These are phyloP conservation scores for Setipinna tenuifilis DNA, from an alignment of 2,797 vertebrate genomes.

Conservation along the genomic window DNA sequence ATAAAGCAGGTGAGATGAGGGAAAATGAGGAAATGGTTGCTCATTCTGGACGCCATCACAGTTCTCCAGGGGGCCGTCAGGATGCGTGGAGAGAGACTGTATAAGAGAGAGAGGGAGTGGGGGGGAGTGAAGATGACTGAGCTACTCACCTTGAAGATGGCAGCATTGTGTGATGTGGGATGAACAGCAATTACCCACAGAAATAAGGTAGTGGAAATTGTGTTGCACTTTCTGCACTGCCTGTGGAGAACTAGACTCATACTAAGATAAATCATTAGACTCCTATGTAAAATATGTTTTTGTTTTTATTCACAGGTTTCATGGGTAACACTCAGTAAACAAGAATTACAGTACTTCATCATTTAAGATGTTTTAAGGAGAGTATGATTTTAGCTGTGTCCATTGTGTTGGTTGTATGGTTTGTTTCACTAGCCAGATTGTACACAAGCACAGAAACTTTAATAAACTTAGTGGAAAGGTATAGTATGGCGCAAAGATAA, in stretches of 20 bases:
- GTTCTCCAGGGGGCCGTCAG: slow-evolving; percentile 45
- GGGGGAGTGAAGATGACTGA: slow-evolving; percentile 29
- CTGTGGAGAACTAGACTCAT: not conserved
- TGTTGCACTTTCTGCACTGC: not conserved
- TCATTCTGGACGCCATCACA: slow-evolving; percentile 42
- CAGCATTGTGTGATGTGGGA: slow-evolving; percentile 54
- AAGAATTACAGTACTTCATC: no score
- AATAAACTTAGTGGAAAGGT: no score
- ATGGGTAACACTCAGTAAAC: not conserved
- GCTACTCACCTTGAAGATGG: slow-evolving; percentile 63
- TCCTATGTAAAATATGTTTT: not conserved
- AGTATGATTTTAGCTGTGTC: no score
- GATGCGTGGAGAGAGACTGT: slow-evolving; percentile 5
- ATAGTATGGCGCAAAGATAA: no score
- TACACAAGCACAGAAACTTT: no score
- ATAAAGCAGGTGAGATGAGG: slow-evolving; percentile 42
- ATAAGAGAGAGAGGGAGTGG: not conserved
- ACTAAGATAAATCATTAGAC: not conserved
- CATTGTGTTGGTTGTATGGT: no score
- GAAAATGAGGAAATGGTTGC: slow-evolving; percentile 29
- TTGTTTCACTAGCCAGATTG: no score
- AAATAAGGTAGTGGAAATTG: slow-evolving; percentile 37
- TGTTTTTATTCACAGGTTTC: not conserved
- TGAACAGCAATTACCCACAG: slow-evolving; percentile 61
- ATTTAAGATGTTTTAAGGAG: no score